Percentiles rank a stretch among this genome's conserved stretches.
phyloP scores from a whole-genome alignment of 1,140 invertebrate genomes.

The Phthorimaea operculella region DNA sequence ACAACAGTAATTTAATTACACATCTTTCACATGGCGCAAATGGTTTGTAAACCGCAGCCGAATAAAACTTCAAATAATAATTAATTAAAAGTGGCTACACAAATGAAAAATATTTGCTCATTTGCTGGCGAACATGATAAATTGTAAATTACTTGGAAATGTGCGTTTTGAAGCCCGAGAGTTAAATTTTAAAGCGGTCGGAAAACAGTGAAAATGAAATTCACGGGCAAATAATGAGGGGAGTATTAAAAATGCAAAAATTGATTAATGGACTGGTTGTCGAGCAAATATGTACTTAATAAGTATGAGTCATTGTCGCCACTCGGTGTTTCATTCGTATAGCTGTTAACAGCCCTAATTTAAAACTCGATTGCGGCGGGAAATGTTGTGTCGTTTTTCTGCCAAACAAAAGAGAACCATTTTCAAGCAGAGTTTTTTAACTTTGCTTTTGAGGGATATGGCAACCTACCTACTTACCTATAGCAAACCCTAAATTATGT shows the following conservation, averaged over 20 bases:
- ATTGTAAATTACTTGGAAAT: slow-evolving; percentile 67
- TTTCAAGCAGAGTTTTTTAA: too few relatives aligned
- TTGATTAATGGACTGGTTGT: slow-evolving; percentile 62
- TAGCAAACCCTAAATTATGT: too few relatives aligned
- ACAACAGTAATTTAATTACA: background rate
- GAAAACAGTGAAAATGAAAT: slow-evolving; percentile 59
- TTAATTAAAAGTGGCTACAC: slow-evolving; percentile 64
- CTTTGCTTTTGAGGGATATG: too few relatives aligned
- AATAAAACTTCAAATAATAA: slow-evolving; percentile 57
- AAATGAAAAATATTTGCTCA: slow-evolving; percentile 66
- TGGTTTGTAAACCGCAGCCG: slow-evolving; percentile 39
- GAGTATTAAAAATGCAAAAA: slow-evolving; percentile 66
- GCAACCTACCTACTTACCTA: too few relatives aligned
- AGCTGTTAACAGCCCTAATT: slow-evolving; percentile 4
- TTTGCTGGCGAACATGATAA: slow-evolving; percentile 62
- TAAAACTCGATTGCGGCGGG: background rate
- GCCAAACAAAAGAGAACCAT: too few relatives aligned
- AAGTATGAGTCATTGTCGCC: slow-evolving; percentile 31
- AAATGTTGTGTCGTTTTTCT: background rate
- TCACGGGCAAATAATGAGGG: slow-evolving; percentile 64
- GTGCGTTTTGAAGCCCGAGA: slow-evolving; percentile 47
- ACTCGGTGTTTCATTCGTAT: slow-evolving; percentile 18
- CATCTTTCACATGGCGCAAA: background rate
- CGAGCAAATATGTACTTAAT: slow-evolving; percentile 59
- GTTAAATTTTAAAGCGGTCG: slow-evolving; percentile 60